A percentile compares a stretch with the other conserved stretches of the same genome.
These are phyloP conservation scores for Dryadula phaetusa DNA, from an alignment of 2,888 invertebrate species.

Conservation along the genomic window DNA sequence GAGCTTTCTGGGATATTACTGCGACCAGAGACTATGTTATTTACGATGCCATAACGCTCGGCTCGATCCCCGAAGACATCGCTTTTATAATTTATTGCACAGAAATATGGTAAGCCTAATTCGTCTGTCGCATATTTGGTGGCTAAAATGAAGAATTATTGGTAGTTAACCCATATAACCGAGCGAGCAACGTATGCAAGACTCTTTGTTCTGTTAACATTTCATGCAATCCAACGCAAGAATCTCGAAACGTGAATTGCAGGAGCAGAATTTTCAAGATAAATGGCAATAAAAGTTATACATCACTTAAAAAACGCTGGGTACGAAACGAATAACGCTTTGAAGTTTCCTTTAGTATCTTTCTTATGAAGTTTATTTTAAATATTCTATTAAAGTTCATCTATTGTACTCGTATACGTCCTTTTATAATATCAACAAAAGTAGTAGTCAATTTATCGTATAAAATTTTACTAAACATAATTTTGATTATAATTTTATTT, in stretches of 20 bases:
- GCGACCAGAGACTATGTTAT: constrained; percentile 56
- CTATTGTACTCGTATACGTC: background rate
- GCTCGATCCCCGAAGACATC: constrained; percentile 67
- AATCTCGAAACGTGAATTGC: constrained; percentile 21
- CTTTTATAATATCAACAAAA: background rate
- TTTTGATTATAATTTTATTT: no score
- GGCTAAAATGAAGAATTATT: constrained; percentile 54
- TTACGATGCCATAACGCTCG: constrained; percentile 62
- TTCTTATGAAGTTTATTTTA: background rate
- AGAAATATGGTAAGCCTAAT: constrained; percentile 74
- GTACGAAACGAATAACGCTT: constrained; percentile 19
- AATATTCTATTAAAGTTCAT: background rate
- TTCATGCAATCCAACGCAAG: constrained; percentile 28
- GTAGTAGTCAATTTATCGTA: background rate
- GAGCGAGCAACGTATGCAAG: constrained; percentile 32
- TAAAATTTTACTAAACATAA: background rate
- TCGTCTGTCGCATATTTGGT: constrained; percentile 67
- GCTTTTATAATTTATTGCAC: constrained; percentile 73
- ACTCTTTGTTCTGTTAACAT: constrained; percentile 28
- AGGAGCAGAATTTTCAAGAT: constrained; percentile 20
- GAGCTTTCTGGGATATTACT: constrained; percentile 62
- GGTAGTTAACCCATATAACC: constrained; percentile 28
- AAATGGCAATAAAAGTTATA: constrained; percentile 26
- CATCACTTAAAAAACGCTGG: constrained; percentile 24
- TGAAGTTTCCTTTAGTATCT: constrained; percentile 7